phyloP scores from a whole-genome alignment of 2,113 vertebrate genomes.

The Corythornis vintsioides region DNA sequence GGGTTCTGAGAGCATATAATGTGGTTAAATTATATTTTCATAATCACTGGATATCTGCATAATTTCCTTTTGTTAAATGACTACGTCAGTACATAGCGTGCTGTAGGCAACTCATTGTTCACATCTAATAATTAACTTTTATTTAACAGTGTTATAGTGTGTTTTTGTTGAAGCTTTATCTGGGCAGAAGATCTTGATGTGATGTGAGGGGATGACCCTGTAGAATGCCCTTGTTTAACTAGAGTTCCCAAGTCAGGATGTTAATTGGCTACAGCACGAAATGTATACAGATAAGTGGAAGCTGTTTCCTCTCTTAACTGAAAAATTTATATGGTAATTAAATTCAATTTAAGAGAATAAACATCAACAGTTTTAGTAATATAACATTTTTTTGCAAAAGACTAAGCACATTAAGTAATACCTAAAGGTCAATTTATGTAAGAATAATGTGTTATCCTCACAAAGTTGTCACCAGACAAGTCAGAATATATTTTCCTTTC shows the following conservation, averaged over 20 bases:
- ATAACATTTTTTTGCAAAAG: background rate
- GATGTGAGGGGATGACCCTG: background rate
- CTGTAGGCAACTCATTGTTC: background rate
- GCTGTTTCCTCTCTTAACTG: background rate
- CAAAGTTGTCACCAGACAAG: background rate
- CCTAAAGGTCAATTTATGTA: background rate
- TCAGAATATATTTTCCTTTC: background rate
- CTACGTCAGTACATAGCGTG: background rate
- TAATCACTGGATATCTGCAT: background rate
- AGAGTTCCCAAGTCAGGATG: background rate
- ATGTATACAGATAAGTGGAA: slow-evolving; percentile 8
- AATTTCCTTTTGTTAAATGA: slow-evolving; percentile 21
- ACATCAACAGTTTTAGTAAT: background rate
- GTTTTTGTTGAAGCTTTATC: background rate
- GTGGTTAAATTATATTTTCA: background rate
- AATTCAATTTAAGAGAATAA: slow-evolving; percentile 42
- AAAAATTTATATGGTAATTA: slow-evolving; percentile 34
- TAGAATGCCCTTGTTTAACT: background rate
- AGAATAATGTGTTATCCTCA: background rate
- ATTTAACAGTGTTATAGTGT: background rate
- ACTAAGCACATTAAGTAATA: background rate
- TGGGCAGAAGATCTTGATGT: background rate
- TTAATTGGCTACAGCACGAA: slow-evolving; percentile 22
- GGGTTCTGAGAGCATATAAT: background rate
- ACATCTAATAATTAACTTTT: slow-evolving; percentile 18